Evolutionary conservation across 2,113 vertebrate species (phyloP), one percentile per base, ranked within the genome.

Genomic region (Camelus dromedarius): DNA sequence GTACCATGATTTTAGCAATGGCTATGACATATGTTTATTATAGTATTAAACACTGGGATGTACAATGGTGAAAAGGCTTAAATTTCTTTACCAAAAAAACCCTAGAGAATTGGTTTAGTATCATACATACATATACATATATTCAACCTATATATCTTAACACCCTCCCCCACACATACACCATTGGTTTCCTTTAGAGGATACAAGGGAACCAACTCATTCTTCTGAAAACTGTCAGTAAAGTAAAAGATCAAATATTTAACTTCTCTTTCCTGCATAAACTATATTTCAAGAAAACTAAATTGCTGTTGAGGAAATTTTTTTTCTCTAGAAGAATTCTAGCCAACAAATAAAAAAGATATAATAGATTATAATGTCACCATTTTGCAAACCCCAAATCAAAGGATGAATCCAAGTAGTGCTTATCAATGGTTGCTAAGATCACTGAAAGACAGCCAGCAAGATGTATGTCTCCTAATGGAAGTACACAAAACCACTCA

Each of bases 261-360:
- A 85, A 87, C 20, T 89, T 87, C 48, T 26, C 16, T 85, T 89
- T 80, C 58, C 12, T 76, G 18, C 28, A 32, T 70, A 15, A 82
- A 87, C 30, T 64, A 58, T 62, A 76, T 64, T 87, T 76, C 46
- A 56, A n/a, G 46, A 70, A 85, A 97, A 91, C 76, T 64, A 91
- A 91, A 91, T n/a, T 48, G 73, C n/a, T 87, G n/a, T 69, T 67
- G 38, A 80, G 42, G 62, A 35, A 79, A 54, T 69, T 80, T 62
- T 87, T 88, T 60, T 18, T 50, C 58, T 32, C 22, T 67, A 84
- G 72, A 64, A 73, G 46, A 89, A 93, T 91, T 75, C 19, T 24
- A 73, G 58, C 6, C 66, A 91, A 69, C 50, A 64, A 64, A 72
- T 32, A 80, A 81, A 85, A 64, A 80, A 72, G 18, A 91, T 80